phyloP scores from a whole-genome alignment of 1,140 invertebrate species.

The Drosophila ficusphila region DNA sequence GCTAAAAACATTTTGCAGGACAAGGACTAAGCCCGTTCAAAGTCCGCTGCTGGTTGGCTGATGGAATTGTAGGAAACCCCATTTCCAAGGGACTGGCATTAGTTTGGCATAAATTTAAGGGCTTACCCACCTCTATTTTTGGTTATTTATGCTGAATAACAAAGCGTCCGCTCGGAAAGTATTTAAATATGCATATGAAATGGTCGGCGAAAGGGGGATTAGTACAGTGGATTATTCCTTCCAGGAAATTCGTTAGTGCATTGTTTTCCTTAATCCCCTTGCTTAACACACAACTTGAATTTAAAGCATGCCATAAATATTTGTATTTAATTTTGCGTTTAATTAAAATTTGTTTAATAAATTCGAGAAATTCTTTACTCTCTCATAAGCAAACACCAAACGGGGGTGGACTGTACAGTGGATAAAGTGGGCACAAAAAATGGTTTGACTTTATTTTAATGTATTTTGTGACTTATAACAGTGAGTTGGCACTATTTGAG shows the following conservation, averaged over 20 bases:
- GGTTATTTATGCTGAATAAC: constrained; percentile 69
- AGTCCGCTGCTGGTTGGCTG: constrained; percentile 4
- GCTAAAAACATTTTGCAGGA: constrained; percentile 67
- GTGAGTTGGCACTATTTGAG: no score
- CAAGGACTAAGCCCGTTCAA: constrained; percentile 50
- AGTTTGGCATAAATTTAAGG: constrained; percentile 66
- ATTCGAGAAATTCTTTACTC: neutral
- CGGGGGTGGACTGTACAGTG: neutral
- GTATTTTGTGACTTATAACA: no score
- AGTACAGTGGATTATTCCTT: constrained; percentile 12
- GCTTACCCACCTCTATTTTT: constrained; percentile 3
- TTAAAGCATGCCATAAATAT: neutral
- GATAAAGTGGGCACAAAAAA: neutral
- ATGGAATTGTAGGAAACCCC: constrained; percentile 7
- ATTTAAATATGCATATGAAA: constrained; percentile 61
- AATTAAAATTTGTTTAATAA: constrained; percentile 10
- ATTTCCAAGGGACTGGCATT: constrained; percentile 57
- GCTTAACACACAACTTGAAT: neutral
- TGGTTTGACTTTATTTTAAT: no score
- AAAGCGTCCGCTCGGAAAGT: constrained; percentile 46
- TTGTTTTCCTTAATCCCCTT: neutral
- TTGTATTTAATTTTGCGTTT: constrained; percentile 12
- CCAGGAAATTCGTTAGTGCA: neutral
- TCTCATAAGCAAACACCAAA: neutral
- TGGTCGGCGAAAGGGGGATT: constrained; percentile 6